A percentile compares a stretch with the other conserved stretches of the same genome.
These are phyloP conservation scores for Trematomus loennbergii DNA, from an alignment of 2,113 vertebrate species.

Conservation along the genomic window DNA sequence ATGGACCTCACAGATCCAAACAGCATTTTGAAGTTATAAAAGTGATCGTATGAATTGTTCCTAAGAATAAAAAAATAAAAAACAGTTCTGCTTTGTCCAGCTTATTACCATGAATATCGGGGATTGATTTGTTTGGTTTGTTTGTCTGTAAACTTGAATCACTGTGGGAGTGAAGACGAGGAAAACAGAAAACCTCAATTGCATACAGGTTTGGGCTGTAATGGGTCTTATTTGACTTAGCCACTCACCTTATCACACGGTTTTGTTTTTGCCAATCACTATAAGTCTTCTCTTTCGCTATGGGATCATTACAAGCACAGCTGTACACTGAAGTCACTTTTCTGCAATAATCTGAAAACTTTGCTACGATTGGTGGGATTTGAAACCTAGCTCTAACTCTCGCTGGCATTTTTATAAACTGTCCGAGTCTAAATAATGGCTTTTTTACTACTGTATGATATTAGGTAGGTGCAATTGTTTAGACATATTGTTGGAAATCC, in stretches of 20 bases:
- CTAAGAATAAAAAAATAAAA: background rate
- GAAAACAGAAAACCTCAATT: constrained; percentile 5
- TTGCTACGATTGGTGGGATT: background rate
- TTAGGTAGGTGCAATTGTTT: constrained; percentile 1
- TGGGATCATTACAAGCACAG: background rate
- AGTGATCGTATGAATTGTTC: background rate
- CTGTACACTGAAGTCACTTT: constrained; percentile 1
- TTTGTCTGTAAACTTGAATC: constrained; percentile 20
- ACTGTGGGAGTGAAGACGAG: background rate
- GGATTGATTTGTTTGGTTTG: constrained; percentile 2
- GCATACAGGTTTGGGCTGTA: constrained; percentile 7
- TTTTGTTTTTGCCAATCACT: background rate
- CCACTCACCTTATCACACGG: constrained; percentile 13
- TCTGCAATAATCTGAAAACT: background rate
- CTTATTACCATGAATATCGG: background rate
- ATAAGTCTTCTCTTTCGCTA: background rate
- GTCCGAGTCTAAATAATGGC: constrained; percentile 20
- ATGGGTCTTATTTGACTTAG: constrained; percentile 9
- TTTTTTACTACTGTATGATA: constrained; percentile 7
- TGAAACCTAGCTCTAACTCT: constrained; percentile 13
- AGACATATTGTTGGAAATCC: background rate
- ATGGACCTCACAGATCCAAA: constrained; percentile 5
- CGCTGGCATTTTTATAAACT: background rate
- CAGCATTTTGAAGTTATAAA: background rate
- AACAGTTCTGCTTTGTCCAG: background rate